Evolutionary conservation across 2,797 vertebrate genomes (phyloP).

Genomic region (Microtus californicus): DNA sequence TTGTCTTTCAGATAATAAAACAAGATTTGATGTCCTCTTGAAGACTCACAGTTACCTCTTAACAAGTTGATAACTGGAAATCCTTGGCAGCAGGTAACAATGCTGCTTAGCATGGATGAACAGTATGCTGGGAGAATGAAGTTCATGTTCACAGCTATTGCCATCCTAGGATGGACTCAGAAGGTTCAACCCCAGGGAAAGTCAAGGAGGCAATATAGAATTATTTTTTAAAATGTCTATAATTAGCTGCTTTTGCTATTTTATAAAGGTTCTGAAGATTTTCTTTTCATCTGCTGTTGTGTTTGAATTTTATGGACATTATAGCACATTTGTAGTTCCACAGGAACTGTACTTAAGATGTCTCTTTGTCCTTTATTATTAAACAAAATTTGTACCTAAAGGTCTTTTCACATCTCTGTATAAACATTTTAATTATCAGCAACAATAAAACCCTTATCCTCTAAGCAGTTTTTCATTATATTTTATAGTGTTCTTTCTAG

Average conservation of each 20-base stretch:
- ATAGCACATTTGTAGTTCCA: slow-evolving; percentile 19
- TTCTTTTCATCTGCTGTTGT: neutral
- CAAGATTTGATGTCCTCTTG: neutral
- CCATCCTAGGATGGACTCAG: neutral
- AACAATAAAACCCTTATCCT: neutral
- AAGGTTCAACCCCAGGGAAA: neutral
- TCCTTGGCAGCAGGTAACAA: no score
- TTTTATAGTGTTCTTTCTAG: neutral
- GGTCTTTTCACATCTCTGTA: neutral
- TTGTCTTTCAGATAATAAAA: neutral
- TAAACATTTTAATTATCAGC: neutral
- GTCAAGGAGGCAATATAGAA: neutral
- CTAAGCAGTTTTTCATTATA: neutral
- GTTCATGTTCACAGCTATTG: neutral
- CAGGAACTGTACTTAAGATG: neutral
- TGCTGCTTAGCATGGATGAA: neutral
- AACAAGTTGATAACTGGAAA: neutral
- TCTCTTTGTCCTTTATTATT: neutral
- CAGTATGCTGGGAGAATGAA: neutral
- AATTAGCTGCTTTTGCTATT: neutral
- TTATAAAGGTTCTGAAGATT: neutral
- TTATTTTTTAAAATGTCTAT: neutral
- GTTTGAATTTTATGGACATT: neutral
- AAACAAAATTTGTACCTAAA: slow-evolving; percentile 17
- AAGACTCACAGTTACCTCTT: neutral